Percentiles rank a stretch among this genome's conserved stretches.
These are phyloP conservation scores for Sialia sialis DNA, from an alignment of 2,113 vertebrate species.

Conservation along the genomic window DNA sequence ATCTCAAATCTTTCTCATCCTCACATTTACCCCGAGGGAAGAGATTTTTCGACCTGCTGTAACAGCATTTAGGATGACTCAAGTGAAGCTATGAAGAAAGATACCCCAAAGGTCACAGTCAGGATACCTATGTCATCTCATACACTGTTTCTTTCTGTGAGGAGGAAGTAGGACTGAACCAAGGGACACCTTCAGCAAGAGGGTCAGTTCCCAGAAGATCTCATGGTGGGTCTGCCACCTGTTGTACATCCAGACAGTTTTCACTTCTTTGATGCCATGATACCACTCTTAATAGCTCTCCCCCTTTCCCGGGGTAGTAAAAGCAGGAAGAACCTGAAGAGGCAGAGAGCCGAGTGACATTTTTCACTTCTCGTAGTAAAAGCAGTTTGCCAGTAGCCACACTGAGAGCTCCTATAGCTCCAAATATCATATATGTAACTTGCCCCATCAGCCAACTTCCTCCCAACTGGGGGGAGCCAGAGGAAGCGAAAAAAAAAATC, in stretches of 20 bases:
- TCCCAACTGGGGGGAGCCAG: background rate
- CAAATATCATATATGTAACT: background rate
- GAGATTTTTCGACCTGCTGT: background rate
- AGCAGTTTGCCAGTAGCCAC: background rate
- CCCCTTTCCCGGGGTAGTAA: background rate
- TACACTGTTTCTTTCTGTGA: background rate
- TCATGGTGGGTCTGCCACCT: background rate
- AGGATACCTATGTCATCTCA: background rate
- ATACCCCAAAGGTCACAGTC: background rate
- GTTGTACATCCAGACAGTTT: background rate
- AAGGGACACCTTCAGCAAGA: background rate
- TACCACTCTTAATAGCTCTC: background rate
- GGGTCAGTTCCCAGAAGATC: background rate
- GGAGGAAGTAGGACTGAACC: background rate
- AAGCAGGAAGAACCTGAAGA: background rate
- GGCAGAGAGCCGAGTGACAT: background rate
- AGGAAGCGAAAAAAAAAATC: background rate
- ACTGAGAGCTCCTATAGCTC: background rate
- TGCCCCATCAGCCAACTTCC: background rate
- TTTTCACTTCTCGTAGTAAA: background rate
- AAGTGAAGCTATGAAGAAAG: background rate
- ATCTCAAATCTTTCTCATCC: background rate
- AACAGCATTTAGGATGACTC: conserved; percentile 11
- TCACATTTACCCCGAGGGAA: background rate
- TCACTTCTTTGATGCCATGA: background rate